These are phyloP conservation scores for Clupea harengus DNA, from an alignment of 2,113 vertebrate species.

Conservation along the genomic window DNA sequence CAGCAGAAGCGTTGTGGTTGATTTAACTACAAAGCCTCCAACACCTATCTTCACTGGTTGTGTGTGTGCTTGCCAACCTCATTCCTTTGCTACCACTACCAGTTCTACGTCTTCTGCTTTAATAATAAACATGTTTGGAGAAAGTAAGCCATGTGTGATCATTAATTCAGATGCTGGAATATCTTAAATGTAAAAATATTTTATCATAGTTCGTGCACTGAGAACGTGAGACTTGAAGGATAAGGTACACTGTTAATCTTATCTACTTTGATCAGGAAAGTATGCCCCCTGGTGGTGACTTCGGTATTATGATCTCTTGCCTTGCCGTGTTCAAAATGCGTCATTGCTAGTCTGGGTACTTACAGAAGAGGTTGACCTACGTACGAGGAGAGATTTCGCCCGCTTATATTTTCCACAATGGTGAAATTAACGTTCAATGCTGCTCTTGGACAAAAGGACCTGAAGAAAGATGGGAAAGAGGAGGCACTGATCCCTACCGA, in stretches of 20 bases:
- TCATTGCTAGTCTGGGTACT: constrained; percentile 7
- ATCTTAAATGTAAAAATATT: too few species aligned
- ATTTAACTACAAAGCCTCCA: too few species aligned
- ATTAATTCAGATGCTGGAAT: not conserved
- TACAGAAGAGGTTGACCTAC: constrained; percentile 4
- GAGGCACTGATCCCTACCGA: constrained; percentile 50
- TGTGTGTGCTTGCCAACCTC: too few species aligned
- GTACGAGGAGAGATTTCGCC: not conserved
- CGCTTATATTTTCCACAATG: constrained; percentile 34
- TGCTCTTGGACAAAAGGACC: constrained; percentile 48
- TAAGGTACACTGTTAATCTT: not conserved
- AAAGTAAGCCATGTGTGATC: not conserved
- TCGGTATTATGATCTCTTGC: not conserved
- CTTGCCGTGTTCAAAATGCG: constrained; percentile 4
- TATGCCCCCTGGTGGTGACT: not conserved
- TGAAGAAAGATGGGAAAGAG: constrained; percentile 41
- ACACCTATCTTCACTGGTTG: too few species aligned
- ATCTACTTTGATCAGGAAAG: not conserved
- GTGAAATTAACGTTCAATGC: constrained; percentile 53
- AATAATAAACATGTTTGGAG: not conserved
- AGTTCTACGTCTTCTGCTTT: not conserved
- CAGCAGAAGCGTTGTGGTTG: too few species aligned
- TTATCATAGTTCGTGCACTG: too few species aligned
- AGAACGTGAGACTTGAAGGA: too few species aligned
- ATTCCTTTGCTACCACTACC: too few species aligned